Conservation (phyloP, 2,113 vertebrate species). For the Astatoreochromis straeleni region DNA sequence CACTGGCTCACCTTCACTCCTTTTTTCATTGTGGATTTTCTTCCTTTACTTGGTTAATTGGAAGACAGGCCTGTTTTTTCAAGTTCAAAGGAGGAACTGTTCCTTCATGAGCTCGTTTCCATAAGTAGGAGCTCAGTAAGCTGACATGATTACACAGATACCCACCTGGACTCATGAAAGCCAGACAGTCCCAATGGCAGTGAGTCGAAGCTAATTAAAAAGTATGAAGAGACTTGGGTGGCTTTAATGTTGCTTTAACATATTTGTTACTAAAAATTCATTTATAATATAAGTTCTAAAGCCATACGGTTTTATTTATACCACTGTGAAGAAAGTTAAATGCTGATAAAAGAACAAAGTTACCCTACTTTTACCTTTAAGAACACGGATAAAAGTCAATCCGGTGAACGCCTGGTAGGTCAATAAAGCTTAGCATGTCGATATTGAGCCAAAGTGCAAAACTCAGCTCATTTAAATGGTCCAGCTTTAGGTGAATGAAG, state of each 20-base stretch:
- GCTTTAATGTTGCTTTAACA: not conserved
- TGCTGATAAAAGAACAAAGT: not conserved
- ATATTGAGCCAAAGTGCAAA: not conserved
- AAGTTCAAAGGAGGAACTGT: not conserved
- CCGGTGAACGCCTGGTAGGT: not conserved
- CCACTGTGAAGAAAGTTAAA: no score
- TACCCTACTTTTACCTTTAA: not conserved
- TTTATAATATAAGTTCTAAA: not conserved
- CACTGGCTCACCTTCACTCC: not conserved
- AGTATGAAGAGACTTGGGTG: not conserved
- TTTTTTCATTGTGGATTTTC: not conserved
- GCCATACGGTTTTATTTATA: accelerated
- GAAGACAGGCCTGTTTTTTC: not conserved
- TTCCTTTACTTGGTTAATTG: slow-evolving; percentile 19
- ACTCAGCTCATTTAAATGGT: not conserved
- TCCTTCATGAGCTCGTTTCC: not conserved
- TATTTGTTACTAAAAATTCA: not conserved
- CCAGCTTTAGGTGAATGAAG: accelerated
- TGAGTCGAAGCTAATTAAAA: not conserved
- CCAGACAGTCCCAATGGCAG: not conserved
- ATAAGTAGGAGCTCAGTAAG: not conserved
- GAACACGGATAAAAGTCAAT: accelerated
- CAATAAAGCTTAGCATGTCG: not conserved
- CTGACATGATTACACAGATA: not conserved
- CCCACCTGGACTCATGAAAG: not conserved